These are phyloP conservation scores for Cnemophilus loriae DNA, from an alignment of 2,113 vertebrate species.

Conservation along the genomic window DNA sequence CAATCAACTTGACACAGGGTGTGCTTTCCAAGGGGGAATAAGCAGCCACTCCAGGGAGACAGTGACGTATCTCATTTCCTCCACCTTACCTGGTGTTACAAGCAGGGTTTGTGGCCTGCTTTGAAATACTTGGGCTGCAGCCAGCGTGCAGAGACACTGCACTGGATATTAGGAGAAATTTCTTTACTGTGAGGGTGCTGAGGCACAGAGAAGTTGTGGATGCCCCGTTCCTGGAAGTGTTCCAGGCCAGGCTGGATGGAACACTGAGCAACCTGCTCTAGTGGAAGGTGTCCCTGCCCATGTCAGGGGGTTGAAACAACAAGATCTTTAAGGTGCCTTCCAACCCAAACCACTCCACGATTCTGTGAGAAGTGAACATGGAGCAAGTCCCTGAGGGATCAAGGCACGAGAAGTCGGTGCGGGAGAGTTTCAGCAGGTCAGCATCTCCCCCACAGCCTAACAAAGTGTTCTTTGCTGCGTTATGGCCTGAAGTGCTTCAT, in stretches of 20 bases:
- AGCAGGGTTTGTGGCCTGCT: neutral
- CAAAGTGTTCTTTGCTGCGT: neutral
- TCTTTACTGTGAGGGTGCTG: neutral
- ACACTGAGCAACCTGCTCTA: neutral
- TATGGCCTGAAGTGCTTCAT: neutral
- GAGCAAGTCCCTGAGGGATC: neutral
- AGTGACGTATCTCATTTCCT: neutral
- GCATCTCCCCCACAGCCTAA: neutral
- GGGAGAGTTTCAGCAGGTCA: neutral
- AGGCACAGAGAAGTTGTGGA: neutral
- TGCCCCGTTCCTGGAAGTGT: fast-evolving
- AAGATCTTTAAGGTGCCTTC: neutral
- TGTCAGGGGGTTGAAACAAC: neutral
- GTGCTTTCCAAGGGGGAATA: neutral
- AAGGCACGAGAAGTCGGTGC: neutral
- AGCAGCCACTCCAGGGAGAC: neutral
- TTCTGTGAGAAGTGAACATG: neutral
- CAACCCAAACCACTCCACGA: neutral
- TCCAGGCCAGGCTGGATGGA: neutral
- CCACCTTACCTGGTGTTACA: neutral
- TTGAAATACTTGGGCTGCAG: neutral
- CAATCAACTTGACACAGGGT: neutral
- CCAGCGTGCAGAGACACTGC: neutral
- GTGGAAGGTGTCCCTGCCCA: neutral
- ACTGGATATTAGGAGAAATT: neutral